These are phyloP conservation scores for Episyrphus balteatus DNA, from an alignment of 1,140 invertebrate genomes.

Conservation along the genomic window DNA sequence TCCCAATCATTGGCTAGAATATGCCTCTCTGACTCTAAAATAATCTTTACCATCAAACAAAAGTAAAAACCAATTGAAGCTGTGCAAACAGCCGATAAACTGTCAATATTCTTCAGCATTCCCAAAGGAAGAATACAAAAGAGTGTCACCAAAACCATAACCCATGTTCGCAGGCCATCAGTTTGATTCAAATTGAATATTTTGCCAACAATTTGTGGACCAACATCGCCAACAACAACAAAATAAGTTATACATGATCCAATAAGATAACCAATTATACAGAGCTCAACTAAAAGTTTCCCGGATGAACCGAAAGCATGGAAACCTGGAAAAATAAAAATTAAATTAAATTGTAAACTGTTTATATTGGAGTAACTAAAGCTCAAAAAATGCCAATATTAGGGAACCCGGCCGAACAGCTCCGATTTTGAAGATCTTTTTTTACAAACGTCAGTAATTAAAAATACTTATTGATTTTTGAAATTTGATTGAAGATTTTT, in stretches of 20 bases:
- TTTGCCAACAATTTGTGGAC: constrained; percentile 79
- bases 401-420: too few relatives aligned
- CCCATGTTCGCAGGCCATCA: constrained; percentile 17
- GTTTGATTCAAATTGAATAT: constrained; percentile 59
- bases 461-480: too few relatives aligned
- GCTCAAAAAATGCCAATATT: too few relatives aligned
- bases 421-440: too few relatives aligned
- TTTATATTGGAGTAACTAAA: too few relatives aligned
- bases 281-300: constrained; percentile 83
- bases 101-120: constrained; percentile 82
- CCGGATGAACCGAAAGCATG: constrained; percentile 79
- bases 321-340: constrained; percentile 11
- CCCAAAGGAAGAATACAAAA: constrained; percentile 85
- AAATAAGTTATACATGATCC: constrained; percentile 94
- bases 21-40: constrained; percentile 62
- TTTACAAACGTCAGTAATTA: too few relatives aligned
- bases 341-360: constrained; percentile 1
- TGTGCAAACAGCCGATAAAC: constrained; percentile 74
- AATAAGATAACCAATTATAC: constrained; percentile 87
- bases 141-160: constrained; percentile 51
- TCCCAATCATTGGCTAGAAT: constrained; percentile 63
- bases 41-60: constrained; percentile 76
- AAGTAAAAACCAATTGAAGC: constrained; percentile 86
- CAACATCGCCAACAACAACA: constrained; percentile 94
- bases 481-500: too few relatives aligned